These are phyloP conservation scores for Microcebus tavaratra DNA, from an alignment of 2,113 vertebrate genomes.

Conservation along the genomic window DNA sequence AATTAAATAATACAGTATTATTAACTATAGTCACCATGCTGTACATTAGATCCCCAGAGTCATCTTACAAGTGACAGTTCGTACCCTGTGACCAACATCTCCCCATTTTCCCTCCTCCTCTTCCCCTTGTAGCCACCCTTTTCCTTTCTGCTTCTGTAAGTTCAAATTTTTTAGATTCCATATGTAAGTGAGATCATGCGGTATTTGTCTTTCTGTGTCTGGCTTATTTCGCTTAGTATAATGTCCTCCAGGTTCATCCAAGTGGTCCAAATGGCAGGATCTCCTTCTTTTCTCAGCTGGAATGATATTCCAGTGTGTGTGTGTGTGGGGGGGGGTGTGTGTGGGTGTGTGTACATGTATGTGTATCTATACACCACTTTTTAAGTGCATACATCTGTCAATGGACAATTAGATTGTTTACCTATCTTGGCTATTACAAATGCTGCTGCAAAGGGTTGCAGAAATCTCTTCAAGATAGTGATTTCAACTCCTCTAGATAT, in stretches of 20 bases:
- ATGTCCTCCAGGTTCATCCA: not conserved
- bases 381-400: not conserved
- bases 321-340: too few species aligned
- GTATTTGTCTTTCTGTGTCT: too few species aligned
- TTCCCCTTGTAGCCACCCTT: not conserved
- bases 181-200: too few species aligned
- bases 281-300: not conserved
- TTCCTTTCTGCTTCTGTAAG: not conserved
- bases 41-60: not conserved
- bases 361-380: not conserved
- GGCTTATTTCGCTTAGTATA: not conserved
- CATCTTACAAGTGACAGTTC: not conserved
- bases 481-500: not conserved
- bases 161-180: not conserved
- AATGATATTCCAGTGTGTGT: not conserved
- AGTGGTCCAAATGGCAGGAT: not conserved
- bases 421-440: not conserved
- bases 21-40: too few species aligned
- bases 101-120: not conserved
- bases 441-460: accelerated
- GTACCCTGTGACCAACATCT: not conserved
- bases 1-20: not conserved
- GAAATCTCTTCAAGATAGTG: not conserved
- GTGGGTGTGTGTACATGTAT: too few species aligned
- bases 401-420: not conserved